A percentile compares a stretch with the other conserved stretches of the same genome.
phyloP scores from a whole-genome alignment of 2,113 vertebrate species.

The Sylvilagus bachmani region DNA sequence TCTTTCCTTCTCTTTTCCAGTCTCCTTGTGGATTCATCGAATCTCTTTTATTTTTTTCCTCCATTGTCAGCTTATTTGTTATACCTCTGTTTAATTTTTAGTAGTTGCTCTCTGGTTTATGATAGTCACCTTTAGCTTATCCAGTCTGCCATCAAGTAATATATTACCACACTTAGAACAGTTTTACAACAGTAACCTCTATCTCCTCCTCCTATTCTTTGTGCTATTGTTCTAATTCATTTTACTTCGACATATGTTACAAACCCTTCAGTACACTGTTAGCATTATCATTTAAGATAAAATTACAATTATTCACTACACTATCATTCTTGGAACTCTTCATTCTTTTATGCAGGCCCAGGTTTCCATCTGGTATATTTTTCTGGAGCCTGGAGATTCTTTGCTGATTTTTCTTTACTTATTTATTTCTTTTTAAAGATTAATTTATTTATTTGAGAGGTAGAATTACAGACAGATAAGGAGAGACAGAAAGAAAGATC shows the following conservation, averaged over 20 bases:
- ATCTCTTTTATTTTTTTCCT: background rate
- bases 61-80: background rate
- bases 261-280: background rate
- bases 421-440: no score
- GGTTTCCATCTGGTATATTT: background rate
- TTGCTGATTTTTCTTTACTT: background rate
- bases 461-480: no score
- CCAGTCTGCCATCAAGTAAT: background rate
- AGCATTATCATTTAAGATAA: background rate
- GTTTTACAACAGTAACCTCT: background rate
- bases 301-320: conserved; percentile 19
- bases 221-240: background rate
- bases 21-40: background rate
- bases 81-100: background rate
- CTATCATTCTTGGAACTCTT: background rate
- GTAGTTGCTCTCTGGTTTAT: background rate
- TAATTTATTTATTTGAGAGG: no score
- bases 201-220: background rate
- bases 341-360: background rate
- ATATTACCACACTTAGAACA: background rate
- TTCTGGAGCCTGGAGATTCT: background rate
- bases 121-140: background rate
- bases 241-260: background rate
- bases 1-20: conserved; percentile 12
- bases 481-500: no score